Evolutionary conservation across 1,140 invertebrate species (phyloP), one percentile per base, ranked within the genome.

Genomic region (Neomicropteryx cornuta): DNA sequence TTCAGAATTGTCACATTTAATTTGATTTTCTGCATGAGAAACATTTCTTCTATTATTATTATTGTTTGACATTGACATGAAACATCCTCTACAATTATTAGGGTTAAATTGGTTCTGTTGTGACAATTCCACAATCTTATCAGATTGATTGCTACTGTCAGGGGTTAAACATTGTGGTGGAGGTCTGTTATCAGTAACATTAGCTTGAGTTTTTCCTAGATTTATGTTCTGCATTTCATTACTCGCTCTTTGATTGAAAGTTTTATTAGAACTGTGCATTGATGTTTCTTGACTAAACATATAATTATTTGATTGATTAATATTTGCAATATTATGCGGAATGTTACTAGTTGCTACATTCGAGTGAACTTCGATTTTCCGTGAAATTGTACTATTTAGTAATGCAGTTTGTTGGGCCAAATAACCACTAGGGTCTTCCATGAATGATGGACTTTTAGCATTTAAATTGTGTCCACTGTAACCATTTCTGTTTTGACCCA

Each of bases 401-500:
- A 89, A 52, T 18, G 83, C 83, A 2, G 86, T 89, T 52, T 89
- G 87, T 50, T 89, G 86, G 4, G 85, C 82, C 37, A 92, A 61
- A 64, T 90, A 92, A 3, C 83, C 87, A 52, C 79, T 88, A 0
- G 87, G 86, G 60, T 93, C 87, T 46, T 92, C 87, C 67, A 91
- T 77, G 50, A 91, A 91, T 2, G 66, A 69, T 10, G 64, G 66
- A 16, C 62, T 55, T 11, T 42, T 33, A 33, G 23, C 40, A 19
- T 24, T 22, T 4, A 33, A 20, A 32, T 33, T 39, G 23, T 6
- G 13, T 16, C n/a, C n/a, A n/a, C n/a, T n/a, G n/a, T n/a, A n/a
- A n/a, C n/a, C n/a, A n/a, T n/a, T n/a, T n/a, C n/a, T n/a, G n/a
- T n/a, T n/a, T n/a, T n/a, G n/a, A n/a, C n/a, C n/a, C n/a, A n/a